phyloP scores from a whole-genome alignment of 1,140 invertebrate species.

The Acromyrmex heyeri region DNA sequence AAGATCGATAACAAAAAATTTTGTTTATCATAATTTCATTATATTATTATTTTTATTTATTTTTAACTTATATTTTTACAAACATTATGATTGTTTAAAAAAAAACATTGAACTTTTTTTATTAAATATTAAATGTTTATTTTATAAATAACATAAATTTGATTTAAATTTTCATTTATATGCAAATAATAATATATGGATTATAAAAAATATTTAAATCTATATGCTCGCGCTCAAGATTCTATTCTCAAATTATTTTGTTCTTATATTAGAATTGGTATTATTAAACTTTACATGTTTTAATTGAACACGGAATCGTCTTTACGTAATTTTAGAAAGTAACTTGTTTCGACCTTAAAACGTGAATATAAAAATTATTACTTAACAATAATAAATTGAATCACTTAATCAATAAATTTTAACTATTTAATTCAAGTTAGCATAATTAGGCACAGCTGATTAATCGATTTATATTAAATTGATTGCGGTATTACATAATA shows the following conservation, averaged over 20 bases:
- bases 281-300: conserved; percentile 17
- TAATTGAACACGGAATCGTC: not conserved
- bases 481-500: not conserved
- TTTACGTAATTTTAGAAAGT: not conserved
- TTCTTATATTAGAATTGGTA: not conserved
- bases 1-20: not conserved
- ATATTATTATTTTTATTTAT: conserved; percentile 3
- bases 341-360: not conserved
- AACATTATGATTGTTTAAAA: not conserved
- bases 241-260: not conserved
- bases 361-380: not conserved
- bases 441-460: not conserved
- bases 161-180: not conserved
- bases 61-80: not conserved
- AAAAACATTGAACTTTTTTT: not conserved
- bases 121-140: not conserved
- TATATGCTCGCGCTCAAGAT: not conserved
- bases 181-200: not conserved
- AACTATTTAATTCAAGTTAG: not conserved
- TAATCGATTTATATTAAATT: not conserved
- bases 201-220: conserved; percentile 21
- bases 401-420: not conserved
- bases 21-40: not conserved
- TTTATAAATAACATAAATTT: not conserved
- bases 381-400: not conserved